Conservation (phyloP, 2,888 invertebrate genomes). For the Drosophila demipolita region DNA sequence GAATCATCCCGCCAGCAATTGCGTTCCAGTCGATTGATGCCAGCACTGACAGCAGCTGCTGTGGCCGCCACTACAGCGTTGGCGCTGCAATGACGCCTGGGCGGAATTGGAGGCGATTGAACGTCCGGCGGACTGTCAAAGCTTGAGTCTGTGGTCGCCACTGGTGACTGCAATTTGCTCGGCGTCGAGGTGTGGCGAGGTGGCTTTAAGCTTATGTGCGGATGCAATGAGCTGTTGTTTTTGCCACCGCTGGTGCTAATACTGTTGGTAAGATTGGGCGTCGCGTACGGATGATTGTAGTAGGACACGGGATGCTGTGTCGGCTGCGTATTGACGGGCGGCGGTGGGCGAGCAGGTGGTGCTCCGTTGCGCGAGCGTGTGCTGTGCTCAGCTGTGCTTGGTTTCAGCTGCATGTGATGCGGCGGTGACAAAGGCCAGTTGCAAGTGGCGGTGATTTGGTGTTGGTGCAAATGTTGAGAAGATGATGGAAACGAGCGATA, state of each 20-base stretch:
- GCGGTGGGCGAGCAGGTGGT: conserved; percentile 68
- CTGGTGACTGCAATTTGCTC: conserved; percentile 43
- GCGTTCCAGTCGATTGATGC: conserved; percentile 77
- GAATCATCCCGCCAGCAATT: conserved; percentile 81
- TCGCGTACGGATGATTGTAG: conserved; percentile 81
- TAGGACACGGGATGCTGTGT: conserved; percentile 62
- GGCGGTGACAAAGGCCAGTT: conserved; percentile 46
- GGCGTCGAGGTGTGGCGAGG: conserved; percentile 67
- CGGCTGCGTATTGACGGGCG: conserved; percentile 40
- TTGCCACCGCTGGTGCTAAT: not conserved
- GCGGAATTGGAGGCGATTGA: conserved; percentile 84
- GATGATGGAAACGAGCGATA: conserved; percentile 47
- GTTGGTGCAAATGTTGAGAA: conserved; percentile 51
- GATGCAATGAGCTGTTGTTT: conserved; percentile 35
- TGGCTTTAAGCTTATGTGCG: conserved; percentile 57
- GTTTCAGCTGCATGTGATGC: conserved; percentile 75
- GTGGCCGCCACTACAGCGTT: conserved; percentile 71
- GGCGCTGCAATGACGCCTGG: conserved; percentile 72
- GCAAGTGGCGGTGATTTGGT: conserved; percentile 46
- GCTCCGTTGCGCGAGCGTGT: conserved; percentile 61
- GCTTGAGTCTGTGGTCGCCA: conserved; percentile 76
- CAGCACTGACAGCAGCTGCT: conserved; percentile 79
- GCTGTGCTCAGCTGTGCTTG: conserved; percentile 61
- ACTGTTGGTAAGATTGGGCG: conserved; percentile 15
- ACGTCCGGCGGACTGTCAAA: conserved; percentile 84